Percentiles rank a stretch among this genome's conserved stretches.
These are phyloP conservation scores for Terebella lapidaria DNA, from an alignment of 2,888 invertebrate genomes.

Conservation along the genomic window DNA sequence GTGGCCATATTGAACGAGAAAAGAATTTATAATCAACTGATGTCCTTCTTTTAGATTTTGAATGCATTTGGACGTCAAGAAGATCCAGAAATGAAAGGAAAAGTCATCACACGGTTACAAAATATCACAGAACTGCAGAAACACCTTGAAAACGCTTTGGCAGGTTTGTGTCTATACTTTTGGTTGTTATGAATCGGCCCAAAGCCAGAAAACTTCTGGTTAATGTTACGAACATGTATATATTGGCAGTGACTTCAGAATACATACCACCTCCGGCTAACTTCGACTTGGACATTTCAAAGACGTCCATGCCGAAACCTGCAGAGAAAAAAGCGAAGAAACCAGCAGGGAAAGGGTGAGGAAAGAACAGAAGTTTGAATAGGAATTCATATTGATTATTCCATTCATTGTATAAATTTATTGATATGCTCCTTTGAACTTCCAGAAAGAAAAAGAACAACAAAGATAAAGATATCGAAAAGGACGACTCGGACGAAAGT, in stretches of 20 bases:
- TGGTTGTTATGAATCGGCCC: too few relatives aligned
- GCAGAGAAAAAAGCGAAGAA: slow-evolving; percentile 20
- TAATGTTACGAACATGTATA: too few relatives aligned
- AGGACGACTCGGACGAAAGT: not conserved
- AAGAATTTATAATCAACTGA: too few relatives aligned
- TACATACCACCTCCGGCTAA: slow-evolving; percentile 45
- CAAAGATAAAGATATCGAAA: not conserved
- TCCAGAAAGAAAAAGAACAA: not conserved
- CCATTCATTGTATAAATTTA: not conserved
- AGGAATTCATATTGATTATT: too few relatives aligned
- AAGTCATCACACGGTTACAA: slow-evolving; percentile 56
- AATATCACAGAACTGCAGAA: slow-evolving; percentile 46
- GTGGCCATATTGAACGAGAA: too few relatives aligned
- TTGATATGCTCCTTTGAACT: not conserved
- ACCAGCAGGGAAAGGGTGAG: slow-evolving; percentile 3
- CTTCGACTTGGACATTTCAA: slow-evolving; percentile 38
- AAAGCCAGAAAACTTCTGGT: too few relatives aligned
- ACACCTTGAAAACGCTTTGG: slow-evolving; percentile 11
- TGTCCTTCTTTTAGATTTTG: slow-evolving; percentile 33
- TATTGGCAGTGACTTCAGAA: slow-evolving; percentile 35
- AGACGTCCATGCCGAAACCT: slow-evolving; percentile 26
- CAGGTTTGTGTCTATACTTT: slow-evolving; percentile 12
- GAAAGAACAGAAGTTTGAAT: too few relatives aligned
- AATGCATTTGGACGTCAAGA: slow-evolving; percentile 53
- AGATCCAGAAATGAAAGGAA: slow-evolving; percentile 49